These are phyloP conservation scores for Tipula confusa DNA, from an alignment of 2,888 invertebrate species.

Conservation along the genomic window DNA sequence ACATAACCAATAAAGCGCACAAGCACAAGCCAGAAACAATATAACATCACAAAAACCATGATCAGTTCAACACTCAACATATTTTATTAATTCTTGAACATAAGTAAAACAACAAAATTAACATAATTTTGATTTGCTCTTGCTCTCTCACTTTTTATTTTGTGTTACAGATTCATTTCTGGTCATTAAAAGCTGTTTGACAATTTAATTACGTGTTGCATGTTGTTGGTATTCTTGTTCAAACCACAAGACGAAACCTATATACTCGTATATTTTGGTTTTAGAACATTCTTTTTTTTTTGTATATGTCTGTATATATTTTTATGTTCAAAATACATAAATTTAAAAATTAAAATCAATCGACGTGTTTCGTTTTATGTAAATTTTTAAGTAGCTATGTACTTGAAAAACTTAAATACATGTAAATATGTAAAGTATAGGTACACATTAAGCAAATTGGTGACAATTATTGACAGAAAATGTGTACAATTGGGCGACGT, in stretches of 20 bases:
- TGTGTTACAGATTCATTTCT: neutral
- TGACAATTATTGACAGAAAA: conserved; percentile 14
- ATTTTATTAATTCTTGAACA: neutral
- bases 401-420: neutral
- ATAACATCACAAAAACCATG: neutral
- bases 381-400: neutral
- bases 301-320: neutral
- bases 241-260: neutral
- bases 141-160: neutral
- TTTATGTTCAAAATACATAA: neutral
- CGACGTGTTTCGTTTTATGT: neutral
- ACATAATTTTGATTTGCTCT: neutral
- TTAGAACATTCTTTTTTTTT: neutral
- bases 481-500: neutral
- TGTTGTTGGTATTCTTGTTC: neutral
- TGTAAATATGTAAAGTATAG: neutral
- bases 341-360: neutral
- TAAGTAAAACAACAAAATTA: neutral
- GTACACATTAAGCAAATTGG: conserved; percentile 4
- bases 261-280: neutral
- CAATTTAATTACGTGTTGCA: conserved; percentile 14
- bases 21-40: neutral
- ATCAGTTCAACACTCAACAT: neutral
- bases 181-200: conserved; percentile 12
- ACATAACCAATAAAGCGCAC: neutral